Conservation (phyloP, 2,113 vertebrate species). For the Vulpes ferrilata region DNA sequence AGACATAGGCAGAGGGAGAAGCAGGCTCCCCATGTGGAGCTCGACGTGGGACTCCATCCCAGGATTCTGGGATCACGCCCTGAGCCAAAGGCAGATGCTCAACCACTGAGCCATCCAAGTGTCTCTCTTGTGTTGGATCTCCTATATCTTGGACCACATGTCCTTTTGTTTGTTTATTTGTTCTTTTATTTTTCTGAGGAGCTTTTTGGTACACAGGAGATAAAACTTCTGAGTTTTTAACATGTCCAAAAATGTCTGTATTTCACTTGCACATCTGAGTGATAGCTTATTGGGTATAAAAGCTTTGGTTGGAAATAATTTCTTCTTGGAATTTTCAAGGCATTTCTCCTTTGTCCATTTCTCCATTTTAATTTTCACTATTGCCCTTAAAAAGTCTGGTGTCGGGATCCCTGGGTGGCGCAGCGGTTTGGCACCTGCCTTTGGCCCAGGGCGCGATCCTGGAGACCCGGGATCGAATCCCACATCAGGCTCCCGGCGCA, state of each 20-base stretch:
- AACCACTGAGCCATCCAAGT: neutral
- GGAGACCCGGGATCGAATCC: too few relatives aligned
- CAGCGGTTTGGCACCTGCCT: too few relatives aligned
- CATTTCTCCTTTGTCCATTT: neutral
- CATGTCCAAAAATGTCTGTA: neutral
- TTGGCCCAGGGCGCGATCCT: too few relatives aligned
- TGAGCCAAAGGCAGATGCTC: too few relatives aligned
- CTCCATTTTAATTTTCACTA: neutral
- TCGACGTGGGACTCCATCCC: too few relatives aligned
- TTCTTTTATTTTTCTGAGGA: neutral
- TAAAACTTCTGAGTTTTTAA: neutral
- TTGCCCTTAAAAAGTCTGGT: neutral
- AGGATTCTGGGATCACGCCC: too few relatives aligned
- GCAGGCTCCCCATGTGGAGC: too few relatives aligned
- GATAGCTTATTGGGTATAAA: conserved; percentile 1
- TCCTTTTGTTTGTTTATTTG: neutral
- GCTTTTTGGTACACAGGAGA: neutral
- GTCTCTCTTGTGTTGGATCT: neutral
- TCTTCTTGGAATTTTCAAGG: neutral
- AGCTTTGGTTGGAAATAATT: neutral
- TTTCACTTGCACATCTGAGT: neutral
- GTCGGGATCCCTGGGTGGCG: too few relatives aligned
- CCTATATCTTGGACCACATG: neutral
- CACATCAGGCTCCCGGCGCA: too few relatives aligned
- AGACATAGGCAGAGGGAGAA: too few relatives aligned